Base-by-base conservation (phyloP, 2,113 vertebrate species). In the Rhombomys opimus region DNA sequence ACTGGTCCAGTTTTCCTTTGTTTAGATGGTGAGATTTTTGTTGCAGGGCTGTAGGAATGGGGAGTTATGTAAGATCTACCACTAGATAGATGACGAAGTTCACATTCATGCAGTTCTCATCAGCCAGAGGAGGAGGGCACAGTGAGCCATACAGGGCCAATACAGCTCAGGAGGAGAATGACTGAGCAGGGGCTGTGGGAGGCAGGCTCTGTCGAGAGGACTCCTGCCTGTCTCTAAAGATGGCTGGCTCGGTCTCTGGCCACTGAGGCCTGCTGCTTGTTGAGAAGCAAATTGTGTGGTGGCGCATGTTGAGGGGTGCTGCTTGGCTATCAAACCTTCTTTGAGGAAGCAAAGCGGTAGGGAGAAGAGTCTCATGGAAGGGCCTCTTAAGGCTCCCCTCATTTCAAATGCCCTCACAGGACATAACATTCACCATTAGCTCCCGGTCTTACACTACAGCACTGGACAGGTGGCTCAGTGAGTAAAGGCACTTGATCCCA, bases 91-190 rank as follows among this genome's bases (percentile, higher is more conserved):
- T 32, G 63, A 52, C 32, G 87, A 63, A 76, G 5, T 59, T 91
- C n/a, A 41, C 30, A 32, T n/a, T 82, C 7, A 46, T 46, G 70
- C 52, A 20, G 70, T 2, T 81, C 32, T 82, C 7, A 46, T 2
- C 35, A 87, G 35, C 32, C 25, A 61, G 54, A 72, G 17, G 54
- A 38, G 46, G 18, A 67, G 38, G 85, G 35, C 54, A 84, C 1
- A 1, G 54, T n/a, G 7, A 0, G 17, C 9, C 10, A 23, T 0
- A 0, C 2, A 2, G 35, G 81, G 30, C 54, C 84, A 35, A 14
- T 4, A 61, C 1, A 25, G 50, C 46, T 89, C 61, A 80, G 63
- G 57, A 88, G n/a, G n/a, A 73, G 8, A 59, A 22, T 30, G 41
- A 65, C 57, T 10, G 12, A 22, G n/a, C 20, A 82, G 59, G 59